These are phyloP conservation scores for Amphiprion ocellaris DNA, from an alignment of 2,113 vertebrate species.

Conservation along the genomic window DNA sequence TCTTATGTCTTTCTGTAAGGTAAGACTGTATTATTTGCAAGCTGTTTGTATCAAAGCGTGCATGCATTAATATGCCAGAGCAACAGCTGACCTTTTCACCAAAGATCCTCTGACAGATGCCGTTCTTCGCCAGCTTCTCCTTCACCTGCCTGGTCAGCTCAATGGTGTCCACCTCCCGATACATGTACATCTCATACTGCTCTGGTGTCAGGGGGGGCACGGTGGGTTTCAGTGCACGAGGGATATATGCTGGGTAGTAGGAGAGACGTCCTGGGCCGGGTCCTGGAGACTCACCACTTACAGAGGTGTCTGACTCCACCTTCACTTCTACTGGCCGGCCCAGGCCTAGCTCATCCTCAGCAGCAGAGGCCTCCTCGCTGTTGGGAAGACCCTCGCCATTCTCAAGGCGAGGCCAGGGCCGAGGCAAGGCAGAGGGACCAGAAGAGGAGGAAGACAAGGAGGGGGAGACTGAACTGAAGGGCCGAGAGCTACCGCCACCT, in stretches of 20 bases:
- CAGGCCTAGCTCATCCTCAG: slow-evolving; percentile 86
- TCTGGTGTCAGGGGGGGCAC: slow-evolving; percentile 96
- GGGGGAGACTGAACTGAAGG: slow-evolving; percentile 92
- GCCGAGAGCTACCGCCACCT: slow-evolving; percentile 71
- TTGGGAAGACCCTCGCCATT: slow-evolving; percentile 81
- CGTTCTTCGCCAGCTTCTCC: slow-evolving; percentile 98
- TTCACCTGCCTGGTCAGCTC: slow-evolving; percentile 98
- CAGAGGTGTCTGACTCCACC: slow-evolving; percentile 85
- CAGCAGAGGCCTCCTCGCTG: slow-evolving; percentile 86
- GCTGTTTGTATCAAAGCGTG: background rate
- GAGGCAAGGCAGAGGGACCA: slow-evolving; percentile 88
- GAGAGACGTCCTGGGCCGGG: slow-evolving; percentile 83
- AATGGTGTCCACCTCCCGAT: slow-evolving; percentile 96
- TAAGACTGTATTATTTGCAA: background rate
- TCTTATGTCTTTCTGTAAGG: background rate
- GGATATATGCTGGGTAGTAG: slow-evolving; percentile 93
- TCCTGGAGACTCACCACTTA: slow-evolving; percentile 64
- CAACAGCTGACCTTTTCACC: slow-evolving; percentile 93
- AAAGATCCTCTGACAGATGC: slow-evolving; percentile 99
- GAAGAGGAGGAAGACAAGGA: slow-evolving; percentile 94
- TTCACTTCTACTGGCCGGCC: slow-evolving; percentile 88
- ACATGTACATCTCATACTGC: slow-evolving; percentile 99
- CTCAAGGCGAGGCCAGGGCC: slow-evolving; percentile 88
- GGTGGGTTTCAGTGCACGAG: slow-evolving; percentile 93
- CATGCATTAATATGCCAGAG: background rate